A percentile compares a stretch with the other conserved stretches of the same genome.
phyloP scores from a whole-genome alignment of 2,113 vertebrate genomes.

The Antennarius striatus region DNA sequence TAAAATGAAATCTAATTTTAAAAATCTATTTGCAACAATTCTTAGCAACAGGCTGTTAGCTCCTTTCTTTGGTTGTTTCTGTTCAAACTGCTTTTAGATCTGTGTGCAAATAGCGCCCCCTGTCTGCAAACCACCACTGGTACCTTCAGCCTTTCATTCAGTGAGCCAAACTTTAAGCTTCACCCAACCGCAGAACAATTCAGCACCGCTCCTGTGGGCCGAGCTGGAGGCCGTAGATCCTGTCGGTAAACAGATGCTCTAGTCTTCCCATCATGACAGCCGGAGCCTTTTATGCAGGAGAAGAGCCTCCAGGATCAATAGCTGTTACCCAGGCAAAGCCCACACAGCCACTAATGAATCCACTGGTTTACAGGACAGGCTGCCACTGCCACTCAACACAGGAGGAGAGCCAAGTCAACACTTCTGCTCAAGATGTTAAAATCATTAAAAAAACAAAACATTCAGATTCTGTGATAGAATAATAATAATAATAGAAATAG shows the following conservation, averaged over 20 bases:
- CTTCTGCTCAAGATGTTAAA: neutral
- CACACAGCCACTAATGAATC: conserved; percentile 81
- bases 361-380: conserved; percentile 39
- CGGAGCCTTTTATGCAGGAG: conserved; percentile 63
- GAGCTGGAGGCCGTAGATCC: conserved; percentile 19
- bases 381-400: neutral
- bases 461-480: neutral
- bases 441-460: neutral
- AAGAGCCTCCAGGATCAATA: conserved; percentile 76
- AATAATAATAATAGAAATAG: no score
- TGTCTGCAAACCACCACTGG: conserved; percentile 46
- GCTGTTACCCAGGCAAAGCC: conserved; percentile 66
- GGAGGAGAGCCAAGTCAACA: neutral
- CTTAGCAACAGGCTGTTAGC: neutral
- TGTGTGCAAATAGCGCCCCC: conserved; percentile 70
- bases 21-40: neutral
- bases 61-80: neutral
- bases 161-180: conserved; percentile 12
- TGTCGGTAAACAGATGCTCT: conserved; percentile 36
- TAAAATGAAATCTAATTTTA: neutral
- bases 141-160: conserved; percentile 7
- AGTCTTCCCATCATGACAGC: conserved; percentile 47
- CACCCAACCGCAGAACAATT: conserved; percentile 27
- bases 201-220: conserved; percentile 1
- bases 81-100: neutral